Conservation (phyloP, 2,888 invertebrate genomes). For the Calliphora vomitoria region DNA sequence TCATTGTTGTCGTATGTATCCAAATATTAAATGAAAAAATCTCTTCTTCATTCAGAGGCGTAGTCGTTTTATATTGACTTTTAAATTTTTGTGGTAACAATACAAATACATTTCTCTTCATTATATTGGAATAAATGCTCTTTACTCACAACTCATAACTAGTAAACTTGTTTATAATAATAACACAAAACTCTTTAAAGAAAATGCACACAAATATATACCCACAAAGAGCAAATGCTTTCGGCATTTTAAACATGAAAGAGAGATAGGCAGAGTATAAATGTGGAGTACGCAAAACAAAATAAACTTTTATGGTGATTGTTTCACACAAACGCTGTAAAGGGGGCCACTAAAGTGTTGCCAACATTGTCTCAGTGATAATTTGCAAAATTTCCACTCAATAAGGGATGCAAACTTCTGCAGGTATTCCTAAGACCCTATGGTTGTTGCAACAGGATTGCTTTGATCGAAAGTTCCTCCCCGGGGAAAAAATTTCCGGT, state of each 20-base stretch:
- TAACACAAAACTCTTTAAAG: conserved; percentile 12
- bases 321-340: too few species aligned
- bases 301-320: too few species aligned
- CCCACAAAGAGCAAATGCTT: conserved; percentile 9
- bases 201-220: conserved; percentile 26
- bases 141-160: background rate
- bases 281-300: too few species aligned
- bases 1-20: conserved; percentile 47
- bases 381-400: too few species aligned
- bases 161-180: conserved; percentile 53
- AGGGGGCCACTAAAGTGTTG: too few species aligned
- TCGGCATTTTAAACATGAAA: background rate
- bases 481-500: too few species aligned
- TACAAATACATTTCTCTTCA: background rate
- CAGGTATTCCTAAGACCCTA: too few species aligned
- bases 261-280: too few species aligned
- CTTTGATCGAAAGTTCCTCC: too few species aligned
- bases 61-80: background rate
- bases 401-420: too few species aligned
- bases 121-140: background rate
- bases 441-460: too few species aligned
- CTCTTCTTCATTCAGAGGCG: conserved; percentile 10
- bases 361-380: too few species aligned
- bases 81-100: background rate
- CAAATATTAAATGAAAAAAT: background rate